Evolutionary conservation across 2,888 invertebrate species (phyloP).

Genomic region (Shargacucullia verbasci): DNA sequence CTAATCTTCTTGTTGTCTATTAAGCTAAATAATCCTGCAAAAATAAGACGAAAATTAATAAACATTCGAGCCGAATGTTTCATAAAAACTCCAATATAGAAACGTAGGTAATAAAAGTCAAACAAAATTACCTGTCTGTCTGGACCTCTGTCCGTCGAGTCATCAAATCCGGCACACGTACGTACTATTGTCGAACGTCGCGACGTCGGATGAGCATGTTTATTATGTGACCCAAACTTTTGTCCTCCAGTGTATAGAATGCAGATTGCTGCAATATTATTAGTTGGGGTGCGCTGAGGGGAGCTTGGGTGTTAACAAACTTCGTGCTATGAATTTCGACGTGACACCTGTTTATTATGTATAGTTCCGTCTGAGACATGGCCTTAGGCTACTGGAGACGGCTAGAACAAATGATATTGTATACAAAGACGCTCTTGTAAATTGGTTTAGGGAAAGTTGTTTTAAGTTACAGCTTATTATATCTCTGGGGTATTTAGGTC

Average conservation of each 20-base stretch:
- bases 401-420: constrained; percentile 32
- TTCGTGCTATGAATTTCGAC: constrained; percentile 41
- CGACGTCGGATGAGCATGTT: constrained; percentile 22
- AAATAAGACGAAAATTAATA: constrained; percentile 36
- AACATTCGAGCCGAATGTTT: constrained; percentile 28
- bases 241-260: constrained; percentile 41
- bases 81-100: constrained; percentile 48
- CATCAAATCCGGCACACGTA: constrained; percentile 42
- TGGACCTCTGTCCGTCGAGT: constrained; percentile 34
- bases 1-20: constrained; percentile 16
- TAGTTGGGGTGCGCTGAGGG: constrained; percentile 15
- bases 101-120: constrained; percentile 40
- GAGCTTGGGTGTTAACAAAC: constrained; percentile 25
- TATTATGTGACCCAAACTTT: constrained; percentile 35
- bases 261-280: constrained; percentile 51
- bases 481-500: constrained; percentile 30
- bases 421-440: constrained; percentile 27
- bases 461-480: constrained; percentile 28
- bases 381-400: constrained; percentile 37
- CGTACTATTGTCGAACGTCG: constrained; percentile 5
- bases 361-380: constrained; percentile 22
- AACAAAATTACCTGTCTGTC: constrained; percentile 52
- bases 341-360: constrained; percentile 45
- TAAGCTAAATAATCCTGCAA: constrained; percentile 16
- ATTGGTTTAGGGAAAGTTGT: constrained; percentile 26